Conservation (phyloP, 2,797 vertebrate genomes). For the Gadopsis marmoratus region DNA sequence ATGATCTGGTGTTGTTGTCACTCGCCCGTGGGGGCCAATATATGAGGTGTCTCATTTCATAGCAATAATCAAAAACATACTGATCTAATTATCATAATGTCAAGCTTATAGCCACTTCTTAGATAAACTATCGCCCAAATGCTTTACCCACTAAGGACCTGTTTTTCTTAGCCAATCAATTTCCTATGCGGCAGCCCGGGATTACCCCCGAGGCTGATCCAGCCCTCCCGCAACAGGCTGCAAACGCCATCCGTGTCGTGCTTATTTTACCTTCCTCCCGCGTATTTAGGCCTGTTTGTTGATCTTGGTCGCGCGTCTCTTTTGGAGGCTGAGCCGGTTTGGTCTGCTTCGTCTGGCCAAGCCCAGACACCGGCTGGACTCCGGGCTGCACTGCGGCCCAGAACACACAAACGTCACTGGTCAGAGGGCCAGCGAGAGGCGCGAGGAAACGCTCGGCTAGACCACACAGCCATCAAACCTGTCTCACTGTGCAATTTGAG, state of each 20-base stretch:
- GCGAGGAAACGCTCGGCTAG: conserved; percentile 29
- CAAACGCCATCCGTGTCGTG: conserved; percentile 44
- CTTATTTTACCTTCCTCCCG: conserved; percentile 78
- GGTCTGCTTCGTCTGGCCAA: conserved; percentile 69
- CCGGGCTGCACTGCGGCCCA: conserved; percentile 41
- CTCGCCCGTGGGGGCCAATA: conserved; percentile 33
- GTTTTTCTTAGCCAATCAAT: conserved; percentile 83
- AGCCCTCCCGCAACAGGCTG: conserved; percentile 36
- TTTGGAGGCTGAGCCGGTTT: conserved; percentile 57
- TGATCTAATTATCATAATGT: conserved; percentile 79
- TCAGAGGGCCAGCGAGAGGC: conserved; percentile 54
- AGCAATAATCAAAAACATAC: conserved; percentile 69
- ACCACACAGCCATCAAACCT: conserved; percentile 65
- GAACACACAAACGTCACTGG: conserved; percentile 72
- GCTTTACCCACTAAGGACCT: conserved; percentile 53
- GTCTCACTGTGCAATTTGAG: conserved; percentile 41
- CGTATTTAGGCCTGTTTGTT: conserved; percentile 74
- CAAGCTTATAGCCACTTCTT: conserved; percentile 60
- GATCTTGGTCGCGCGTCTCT: conserved; percentile 69
- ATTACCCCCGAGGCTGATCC: conserved; percentile 72
- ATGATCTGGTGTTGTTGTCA: conserved; percentile 56
- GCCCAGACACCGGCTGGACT: conserved; percentile 62
- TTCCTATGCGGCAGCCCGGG: conserved; percentile 72
- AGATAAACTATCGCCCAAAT: conserved; percentile 66
- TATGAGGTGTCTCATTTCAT: conserved; percentile 65